Conservation (phyloP, 1,140 invertebrate genomes). For the Chelonus insularis region DNA sequence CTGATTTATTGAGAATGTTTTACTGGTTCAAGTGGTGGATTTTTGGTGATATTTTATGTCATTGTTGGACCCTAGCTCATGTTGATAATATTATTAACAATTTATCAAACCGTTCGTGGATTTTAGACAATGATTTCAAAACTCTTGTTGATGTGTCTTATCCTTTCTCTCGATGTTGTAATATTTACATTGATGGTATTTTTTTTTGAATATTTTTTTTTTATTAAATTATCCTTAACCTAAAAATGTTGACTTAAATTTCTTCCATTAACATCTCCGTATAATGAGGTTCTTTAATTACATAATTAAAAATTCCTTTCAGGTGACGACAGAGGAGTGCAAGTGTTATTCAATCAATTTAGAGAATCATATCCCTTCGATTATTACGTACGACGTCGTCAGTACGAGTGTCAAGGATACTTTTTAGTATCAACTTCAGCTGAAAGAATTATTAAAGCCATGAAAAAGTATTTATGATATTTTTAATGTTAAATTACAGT, state of each 20-base stretch:
- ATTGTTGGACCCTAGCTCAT: no score
- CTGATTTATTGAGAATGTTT: no score
- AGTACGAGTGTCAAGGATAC: slow-evolving; percentile 36
- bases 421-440: slow-evolving; percentile 34
- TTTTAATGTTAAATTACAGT: background rate
- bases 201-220: background rate
- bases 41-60: no score
- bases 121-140: slow-evolving; percentile 29
- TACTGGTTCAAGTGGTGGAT: no score
- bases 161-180: slow-evolving; percentile 34
- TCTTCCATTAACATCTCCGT: no score
- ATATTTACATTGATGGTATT: slow-evolving; percentile 32
- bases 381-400: slow-evolving; percentile 32
- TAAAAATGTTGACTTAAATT: no score
- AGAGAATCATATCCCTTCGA: slow-evolving; percentile 35
- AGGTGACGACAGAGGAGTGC: slow-evolving; percentile 21
- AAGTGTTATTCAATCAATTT: slow-evolving; percentile 38
- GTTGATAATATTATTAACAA: slow-evolving; percentile 8
- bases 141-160: slow-evolving; percentile 33
- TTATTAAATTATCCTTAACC: no score
- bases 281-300: no score
- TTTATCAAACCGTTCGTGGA: slow-evolving; percentile 30
- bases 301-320: slow-evolving; percentile 3
- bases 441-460: slow-evolving; percentile 15
- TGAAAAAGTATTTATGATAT: slow-evolving; percentile 30